These are phyloP conservation scores for Cetoscarus ocellatus DNA, from an alignment of 2,797 vertebrate species.

Conservation along the genomic window DNA sequence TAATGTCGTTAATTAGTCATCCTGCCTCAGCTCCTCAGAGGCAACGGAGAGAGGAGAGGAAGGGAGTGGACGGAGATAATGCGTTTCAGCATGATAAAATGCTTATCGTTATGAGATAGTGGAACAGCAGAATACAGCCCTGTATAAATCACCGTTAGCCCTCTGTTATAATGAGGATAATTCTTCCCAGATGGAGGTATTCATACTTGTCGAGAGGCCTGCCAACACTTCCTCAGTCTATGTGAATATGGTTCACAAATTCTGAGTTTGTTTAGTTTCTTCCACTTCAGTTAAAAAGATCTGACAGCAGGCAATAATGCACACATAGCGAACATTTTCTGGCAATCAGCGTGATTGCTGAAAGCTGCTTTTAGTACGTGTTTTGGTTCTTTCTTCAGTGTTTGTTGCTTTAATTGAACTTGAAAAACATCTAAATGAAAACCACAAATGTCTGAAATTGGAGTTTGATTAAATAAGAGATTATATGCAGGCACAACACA, in stretches of 20 bases:
- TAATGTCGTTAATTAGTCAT: slow-evolving; percentile 68
- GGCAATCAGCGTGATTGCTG: slow-evolving; percentile 12
- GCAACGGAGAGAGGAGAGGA: slow-evolving; percentile 34
- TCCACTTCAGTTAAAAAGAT: slow-evolving; percentile 20
- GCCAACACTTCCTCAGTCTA: slow-evolving; percentile 58
- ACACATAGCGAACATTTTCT: slow-evolving; percentile 1
- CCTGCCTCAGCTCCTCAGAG: slow-evolving; percentile 49
- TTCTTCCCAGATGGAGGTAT: slow-evolving; percentile 78
- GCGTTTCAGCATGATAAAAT: slow-evolving; percentile 70
- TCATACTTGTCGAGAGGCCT: slow-evolving; percentile 59
- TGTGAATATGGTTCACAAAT: slow-evolving; percentile 31
- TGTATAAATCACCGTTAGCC: slow-evolving; percentile 75
- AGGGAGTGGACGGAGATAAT: slow-evolving; percentile 65
- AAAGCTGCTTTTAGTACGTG: neutral
- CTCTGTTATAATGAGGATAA: slow-evolving; percentile 76
- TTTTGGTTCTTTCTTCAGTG: slow-evolving; percentile 1
- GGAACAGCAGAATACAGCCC: slow-evolving; percentile 57
- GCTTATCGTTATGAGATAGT: slow-evolving; percentile 71
- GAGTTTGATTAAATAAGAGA: neutral
- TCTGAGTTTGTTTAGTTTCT: slow-evolving; percentile 25
- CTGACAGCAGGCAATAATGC: slow-evolving; percentile 7
- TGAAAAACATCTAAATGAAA: neutral
- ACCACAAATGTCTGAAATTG: neutral
- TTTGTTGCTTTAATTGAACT: slow-evolving; percentile 7
- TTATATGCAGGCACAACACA: neutral